Evolutionary conservation across 1,140 invertebrate species (phyloP), one percentile per base, ranked within the genome.

Genomic region (Scaptomyza hsui): DNA sequence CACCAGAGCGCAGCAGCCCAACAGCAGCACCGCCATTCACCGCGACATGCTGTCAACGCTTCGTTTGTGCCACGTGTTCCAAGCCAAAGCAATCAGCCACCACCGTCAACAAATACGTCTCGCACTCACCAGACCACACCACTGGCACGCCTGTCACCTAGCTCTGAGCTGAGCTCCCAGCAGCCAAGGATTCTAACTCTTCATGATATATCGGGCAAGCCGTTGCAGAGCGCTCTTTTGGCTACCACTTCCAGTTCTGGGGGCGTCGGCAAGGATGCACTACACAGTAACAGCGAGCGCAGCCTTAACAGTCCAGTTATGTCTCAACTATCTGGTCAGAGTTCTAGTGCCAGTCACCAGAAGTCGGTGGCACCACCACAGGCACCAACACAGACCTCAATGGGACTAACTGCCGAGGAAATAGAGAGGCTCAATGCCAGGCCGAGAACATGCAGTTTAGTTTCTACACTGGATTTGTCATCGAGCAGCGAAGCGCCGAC

Each of bases 181-280:
- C 96, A 97, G 69, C 97, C 97, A 0, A 92, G 97, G 56, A 98
- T 98, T 70, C 92, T 98, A 1, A 98, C 97, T 0, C 92, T 98
- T 18, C 96, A 98, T 91, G 97, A 98, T 91, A 97, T 98, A 72
- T 98, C 97, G 72, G 97, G 97, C 0, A 98, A 98, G 86, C 97
- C 97, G 1, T 89, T 98, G 21, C 97, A 98, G 89, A 97, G 95
- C 64, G 97, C 97, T 0, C 92, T 98, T 5, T 91, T 98, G 44
- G 97, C 96, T 0, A 97, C 97, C 3, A 97, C 96, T 0, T 97
- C 96, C 3, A 96, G 95, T 51, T 97, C 96, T 0, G 96, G 90
- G 3, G 96, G 96, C 6, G 95, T 96, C 0, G 96, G 96, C 4
- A 96, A 97, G 90, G 96, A 96, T 80, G 95, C 94, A 0, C 91